phyloP scores from a whole-genome alignment of 2,113 vertebrate genomes.

The Ibidorhyncha struthersii region DNA sequence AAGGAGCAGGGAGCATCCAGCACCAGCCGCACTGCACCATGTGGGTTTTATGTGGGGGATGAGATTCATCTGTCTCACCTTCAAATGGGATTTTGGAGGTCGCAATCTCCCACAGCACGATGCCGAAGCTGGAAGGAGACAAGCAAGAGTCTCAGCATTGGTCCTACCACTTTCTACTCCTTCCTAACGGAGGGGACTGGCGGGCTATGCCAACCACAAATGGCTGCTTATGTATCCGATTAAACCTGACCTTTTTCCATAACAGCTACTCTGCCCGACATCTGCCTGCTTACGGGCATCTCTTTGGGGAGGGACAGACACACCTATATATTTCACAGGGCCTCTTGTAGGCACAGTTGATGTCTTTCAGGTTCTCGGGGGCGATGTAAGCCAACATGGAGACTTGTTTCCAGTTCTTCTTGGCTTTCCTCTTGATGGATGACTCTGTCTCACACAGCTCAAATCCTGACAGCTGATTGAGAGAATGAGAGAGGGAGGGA shows the following conservation, averaged over 20 bases:
- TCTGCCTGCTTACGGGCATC: background rate
- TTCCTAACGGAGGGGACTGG: background rate
- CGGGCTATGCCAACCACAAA: background rate
- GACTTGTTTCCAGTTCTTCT: background rate
- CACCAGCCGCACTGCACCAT: fast-evolving
- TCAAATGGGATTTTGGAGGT: constrained; percentile 81
- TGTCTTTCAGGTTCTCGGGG: constrained; percentile 76
- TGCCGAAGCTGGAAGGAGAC: constrained; percentile 83
- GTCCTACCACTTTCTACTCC: background rate
- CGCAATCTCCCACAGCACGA: constrained; percentile 88
- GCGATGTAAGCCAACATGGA: constrained; percentile 70
- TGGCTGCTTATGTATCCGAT: fast-evolving
- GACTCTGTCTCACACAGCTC: constrained; percentile 85
- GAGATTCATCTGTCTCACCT: constrained; percentile 66
- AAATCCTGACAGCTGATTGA: constrained; percentile 83
- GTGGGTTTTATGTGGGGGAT: background rate
- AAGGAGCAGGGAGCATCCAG: background rate
- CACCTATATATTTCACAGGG: constrained; percentile 90
- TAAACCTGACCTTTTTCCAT: background rate
- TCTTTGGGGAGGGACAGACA: background rate
- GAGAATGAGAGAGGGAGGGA: background rate
- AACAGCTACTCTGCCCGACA: background rate
- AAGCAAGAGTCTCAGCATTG: background rate
- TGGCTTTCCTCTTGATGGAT: constrained; percentile 73
- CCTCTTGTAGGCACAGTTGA: constrained; percentile 70